phyloP scores from a whole-genome alignment of 1,140 invertebrate genomes.

The Trinorchestia longiramus region DNA sequence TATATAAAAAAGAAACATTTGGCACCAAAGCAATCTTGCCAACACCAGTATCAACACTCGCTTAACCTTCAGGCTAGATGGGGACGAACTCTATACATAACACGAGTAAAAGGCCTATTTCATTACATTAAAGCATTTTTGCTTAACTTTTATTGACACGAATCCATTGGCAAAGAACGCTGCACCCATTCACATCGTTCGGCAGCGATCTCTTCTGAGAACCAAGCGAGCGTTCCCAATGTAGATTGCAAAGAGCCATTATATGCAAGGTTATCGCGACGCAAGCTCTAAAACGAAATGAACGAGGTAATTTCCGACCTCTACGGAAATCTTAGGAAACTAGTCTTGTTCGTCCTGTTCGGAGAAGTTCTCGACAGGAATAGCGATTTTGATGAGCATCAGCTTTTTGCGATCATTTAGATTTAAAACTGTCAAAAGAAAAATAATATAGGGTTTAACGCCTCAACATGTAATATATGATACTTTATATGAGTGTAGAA shows the following conservation, averaged over 20 bases:
- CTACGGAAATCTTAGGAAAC: neutral
- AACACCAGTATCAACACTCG: neutral
- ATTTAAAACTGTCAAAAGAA: neutral
- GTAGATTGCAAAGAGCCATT: conserved; percentile 20
- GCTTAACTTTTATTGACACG: neutral
- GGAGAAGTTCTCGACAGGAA: conserved; percentile 4
- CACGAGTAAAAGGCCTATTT: neutral
- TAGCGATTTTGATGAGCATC: neutral
- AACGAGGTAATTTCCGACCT: conserved; percentile 8
- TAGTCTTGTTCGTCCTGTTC: conserved; percentile 8
- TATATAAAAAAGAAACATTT: too few relatives aligned
- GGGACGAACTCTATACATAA: neutral
- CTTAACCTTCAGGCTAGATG: neutral
- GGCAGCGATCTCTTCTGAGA: neutral
- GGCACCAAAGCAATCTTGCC: neutral
- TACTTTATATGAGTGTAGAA: neutral
- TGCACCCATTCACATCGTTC: neutral
- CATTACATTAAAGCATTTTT: neutral
- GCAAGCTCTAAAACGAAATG: conserved; percentile 41
- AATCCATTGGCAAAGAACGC: neutral
- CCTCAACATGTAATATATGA: neutral
- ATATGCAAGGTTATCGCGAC: conserved; percentile 35
- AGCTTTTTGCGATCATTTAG: neutral
- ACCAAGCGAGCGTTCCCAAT: neutral
- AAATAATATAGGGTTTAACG: too few relatives aligned